Base-by-base conservation (phyloP, 2,797 vertebrate species). In the Gymnocypris eckloni region DNA sequence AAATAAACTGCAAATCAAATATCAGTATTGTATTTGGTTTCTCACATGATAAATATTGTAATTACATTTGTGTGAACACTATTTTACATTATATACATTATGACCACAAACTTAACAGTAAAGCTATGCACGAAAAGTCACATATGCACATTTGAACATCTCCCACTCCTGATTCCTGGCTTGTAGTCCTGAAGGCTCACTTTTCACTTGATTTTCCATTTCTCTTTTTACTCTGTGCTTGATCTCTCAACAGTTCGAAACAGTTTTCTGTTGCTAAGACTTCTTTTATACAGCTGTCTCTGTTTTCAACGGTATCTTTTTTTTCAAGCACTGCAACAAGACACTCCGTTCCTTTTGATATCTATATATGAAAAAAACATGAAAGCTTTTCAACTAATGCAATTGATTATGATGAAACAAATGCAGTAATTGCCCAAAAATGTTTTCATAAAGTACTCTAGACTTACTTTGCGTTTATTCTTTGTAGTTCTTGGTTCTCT, bases 401-500 rank as follows among this genome's bases (percentile, higher is more conserved):
- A 20, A 50, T 22, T 87, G 71, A 67, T 28, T 66, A 66, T 78
- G 25, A 88, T 50, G 20, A 76, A 33, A 37, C 22, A 37, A 43
- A 52, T 50, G 54, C 33, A 6, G 4, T 13, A 43, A 67, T 50
- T 77, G 3, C 0, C 1, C 3, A 25, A 61, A 52, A 12, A 48
- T 33, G n/a, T 4, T 75, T 52, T 20, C 15, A 33, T 52, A 43
- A 41, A 72, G 25, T 54, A 18, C 4, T 22, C 37, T 4, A 9
- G 25, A 83, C 94, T 95, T 86, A 98, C 98, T 96, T 98, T 85
- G 88, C 90, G 0, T 88, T 72, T 56, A 96, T 95, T 78, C 91
- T 95, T 83, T 96, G 90, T 56, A 97, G 95, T 88, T 97, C 96
- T 89, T 90, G 93, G 87, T 92, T 91, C 80, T 98, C 97, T 78